A percentile compares a stretch with the other conserved stretches of the same genome.
Evolutionary conservation across 2,797 vertebrate genomes (phyloP).

Genomic region (Parauchenoglanis ngamensis): DNA sequence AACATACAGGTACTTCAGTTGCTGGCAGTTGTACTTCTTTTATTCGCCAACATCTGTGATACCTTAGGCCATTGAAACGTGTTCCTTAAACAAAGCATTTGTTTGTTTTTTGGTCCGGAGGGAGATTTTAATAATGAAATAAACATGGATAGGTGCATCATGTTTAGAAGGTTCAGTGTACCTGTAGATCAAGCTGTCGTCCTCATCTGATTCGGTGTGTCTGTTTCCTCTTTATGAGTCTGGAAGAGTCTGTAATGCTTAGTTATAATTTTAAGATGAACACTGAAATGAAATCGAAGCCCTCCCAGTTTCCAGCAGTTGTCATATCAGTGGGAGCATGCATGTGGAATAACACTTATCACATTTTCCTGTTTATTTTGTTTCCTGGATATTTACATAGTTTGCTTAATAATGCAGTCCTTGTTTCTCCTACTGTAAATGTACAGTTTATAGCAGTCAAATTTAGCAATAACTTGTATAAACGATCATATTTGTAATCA

Average conservation of each 20-base stretch:
- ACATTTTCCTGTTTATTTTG: slow-evolving; percentile 36
- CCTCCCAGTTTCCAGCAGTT: background rate
- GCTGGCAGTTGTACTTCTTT: background rate
- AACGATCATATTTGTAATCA: background rate
- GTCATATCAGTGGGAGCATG: slow-evolving; percentile 43
- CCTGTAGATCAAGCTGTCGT: background rate
- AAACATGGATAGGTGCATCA: background rate
- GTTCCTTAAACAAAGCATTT: background rate
- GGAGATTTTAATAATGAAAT: background rate
- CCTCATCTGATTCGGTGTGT: background rate
- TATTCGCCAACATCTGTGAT: background rate
- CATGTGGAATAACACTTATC: slow-evolving; percentile 59
- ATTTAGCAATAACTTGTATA: background rate
- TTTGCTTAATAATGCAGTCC: background rate
- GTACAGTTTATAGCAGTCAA: background rate
- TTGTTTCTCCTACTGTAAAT: background rate
- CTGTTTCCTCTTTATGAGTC: background rate
- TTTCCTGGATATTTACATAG: background rate
- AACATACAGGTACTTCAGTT: slow-evolving; percentile 1
- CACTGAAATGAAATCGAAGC: background rate
- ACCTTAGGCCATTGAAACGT: background rate
- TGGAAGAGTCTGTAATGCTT: background rate
- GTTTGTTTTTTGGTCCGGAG: background rate
- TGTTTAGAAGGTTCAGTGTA: background rate
- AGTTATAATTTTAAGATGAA: background rate